These are phyloP conservation scores for Plutomurus gul DNA, from an alignment of 1,140 invertebrate genomes.

Conservation along the genomic window DNA sequence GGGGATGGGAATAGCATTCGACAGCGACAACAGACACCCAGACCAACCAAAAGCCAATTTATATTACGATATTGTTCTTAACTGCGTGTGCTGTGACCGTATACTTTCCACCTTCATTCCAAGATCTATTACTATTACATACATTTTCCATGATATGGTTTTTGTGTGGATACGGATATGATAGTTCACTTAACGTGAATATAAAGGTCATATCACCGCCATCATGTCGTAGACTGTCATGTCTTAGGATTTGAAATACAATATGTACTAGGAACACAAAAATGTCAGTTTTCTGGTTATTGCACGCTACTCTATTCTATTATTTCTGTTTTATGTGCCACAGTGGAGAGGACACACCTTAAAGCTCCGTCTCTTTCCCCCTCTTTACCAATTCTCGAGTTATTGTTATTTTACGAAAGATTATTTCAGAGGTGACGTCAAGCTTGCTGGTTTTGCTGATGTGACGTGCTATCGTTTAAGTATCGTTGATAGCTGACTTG, in stretches of 20 bases:
- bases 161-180: not conserved
- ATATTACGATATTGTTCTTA: not conserved
- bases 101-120: no score
- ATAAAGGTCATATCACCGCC: not conserved
- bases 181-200: no score
- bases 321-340: not conserved
- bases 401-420: conserved; percentile 16
- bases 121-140: not conserved
- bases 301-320: not conserved
- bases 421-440: conserved; percentile 20
- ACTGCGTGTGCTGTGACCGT: not conserved
- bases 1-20: not conserved
- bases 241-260: no score
- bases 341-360: conserved; percentile 1
- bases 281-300: not conserved
- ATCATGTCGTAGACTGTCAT: no score
- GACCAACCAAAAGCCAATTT: not conserved
- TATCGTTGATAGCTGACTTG: not conserved
- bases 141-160: not conserved
- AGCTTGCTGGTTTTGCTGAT: not conserved
- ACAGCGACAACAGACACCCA: not conserved
- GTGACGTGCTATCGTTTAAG: not conserved
- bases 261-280: not conserved
- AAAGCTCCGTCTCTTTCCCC: not conserved
- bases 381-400: not conserved